Evolutionary conservation across 2,113 vertebrate genomes (phyloP), one percentile per base, ranked within the genome.

Genomic region (Strix aluco): DNA sequence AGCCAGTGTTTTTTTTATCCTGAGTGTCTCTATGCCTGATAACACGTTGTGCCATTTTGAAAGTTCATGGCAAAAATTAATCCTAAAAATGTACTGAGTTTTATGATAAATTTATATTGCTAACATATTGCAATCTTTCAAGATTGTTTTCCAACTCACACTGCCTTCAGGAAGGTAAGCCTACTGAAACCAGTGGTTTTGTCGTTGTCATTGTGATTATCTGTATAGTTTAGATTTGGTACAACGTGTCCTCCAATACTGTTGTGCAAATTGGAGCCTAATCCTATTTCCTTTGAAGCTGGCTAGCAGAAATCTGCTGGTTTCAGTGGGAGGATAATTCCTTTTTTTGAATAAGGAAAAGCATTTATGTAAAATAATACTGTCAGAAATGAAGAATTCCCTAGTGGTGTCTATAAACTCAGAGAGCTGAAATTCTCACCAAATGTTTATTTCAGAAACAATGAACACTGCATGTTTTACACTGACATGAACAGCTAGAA

Each of bases 321-420:
- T 90, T 94, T 94, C 79, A 94, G 74, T 62, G 63, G 59, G 46
- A 93, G 47, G 42, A 70, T 82, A 92, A 93, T 73, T 93, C 81
- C 55, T 88, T 93, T 85, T 42, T 83, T 63, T 66, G 85, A 92
- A 40, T 85, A 93, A 93, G 59, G 63, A 92, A 88, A 94, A 93
- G 58, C 57, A 92, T 94, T 90, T 81, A 92, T 1, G 34, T 90
- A 95, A 96, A 93, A 86, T 59, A 94, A 93, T 80, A 90, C 44
- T 59, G 29, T 88, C 88, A 94, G 71, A 93, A 94, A 70, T 36
- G 22, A 94, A 86, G 71, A 94, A 90, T 92, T 90, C 93, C 67
- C 92, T 73, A 36, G 75, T 66, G 81, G 18, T 74, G n/a, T 62
- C 82, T 81, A 57, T 69, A 81, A 85, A 79, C 42, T 92, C 55